These are phyloP conservation scores for Peucedramus taeniatus DNA, from an alignment of 2,113 vertebrate genomes.

Conservation along the genomic window DNA sequence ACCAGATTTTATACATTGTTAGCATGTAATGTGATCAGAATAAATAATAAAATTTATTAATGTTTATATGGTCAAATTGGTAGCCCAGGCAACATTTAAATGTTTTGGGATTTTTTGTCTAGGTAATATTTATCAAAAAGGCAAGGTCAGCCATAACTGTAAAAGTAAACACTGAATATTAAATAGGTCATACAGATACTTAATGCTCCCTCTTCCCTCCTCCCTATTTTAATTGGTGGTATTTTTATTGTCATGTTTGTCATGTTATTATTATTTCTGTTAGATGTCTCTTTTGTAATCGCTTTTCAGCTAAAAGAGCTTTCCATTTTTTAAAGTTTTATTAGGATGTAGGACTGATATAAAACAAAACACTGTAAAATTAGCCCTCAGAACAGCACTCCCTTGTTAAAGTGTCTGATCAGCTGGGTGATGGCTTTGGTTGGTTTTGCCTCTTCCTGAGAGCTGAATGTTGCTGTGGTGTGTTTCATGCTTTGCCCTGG, in stretches of 20 bases:
- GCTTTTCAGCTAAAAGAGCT: background rate
- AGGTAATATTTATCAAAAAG: background rate
- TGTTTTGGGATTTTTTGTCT: background rate
- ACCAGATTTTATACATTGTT: background rate
- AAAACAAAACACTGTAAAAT: background rate
- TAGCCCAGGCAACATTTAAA: background rate
- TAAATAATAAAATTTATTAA: background rate
- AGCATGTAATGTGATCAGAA: background rate
- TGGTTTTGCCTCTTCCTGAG: background rate
- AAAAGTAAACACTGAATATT: background rate
- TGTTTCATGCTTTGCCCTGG: background rate
- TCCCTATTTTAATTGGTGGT: background rate
- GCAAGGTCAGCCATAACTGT: background rate
- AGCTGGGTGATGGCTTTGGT: background rate
- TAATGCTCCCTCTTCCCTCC: background rate
- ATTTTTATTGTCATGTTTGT: background rate
- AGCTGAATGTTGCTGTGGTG: background rate
- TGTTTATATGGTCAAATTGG: background rate
- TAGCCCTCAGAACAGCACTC: background rate
- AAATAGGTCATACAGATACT: background rate
- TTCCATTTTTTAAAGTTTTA: background rate
- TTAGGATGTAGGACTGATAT: background rate
- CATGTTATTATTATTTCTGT: background rate
- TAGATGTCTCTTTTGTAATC: fast-evolving
- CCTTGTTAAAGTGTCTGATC: background rate